Base-by-base conservation (phyloP, 2,888 invertebrate species). In the Micropterix aruncella region DNA sequence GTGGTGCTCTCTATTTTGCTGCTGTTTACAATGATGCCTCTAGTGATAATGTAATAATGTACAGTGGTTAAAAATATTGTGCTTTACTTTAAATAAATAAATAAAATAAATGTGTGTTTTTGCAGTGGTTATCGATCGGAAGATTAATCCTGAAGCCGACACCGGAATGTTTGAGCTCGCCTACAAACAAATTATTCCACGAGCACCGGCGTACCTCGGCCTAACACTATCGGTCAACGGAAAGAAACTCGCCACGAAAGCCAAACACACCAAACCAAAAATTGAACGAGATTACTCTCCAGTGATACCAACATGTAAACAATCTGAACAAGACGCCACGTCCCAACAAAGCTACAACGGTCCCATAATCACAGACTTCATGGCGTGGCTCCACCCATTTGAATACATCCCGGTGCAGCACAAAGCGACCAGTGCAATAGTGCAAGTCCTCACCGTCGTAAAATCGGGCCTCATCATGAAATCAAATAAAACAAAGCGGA, bases 121-220 rank as follows among this genome's bases (percentile, higher is more conserved):
- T 71, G 18, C 61, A 90, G 90, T 91, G 54, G 80, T 88, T 3
- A 66, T 90, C 7, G 90, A 91, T 60, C 74, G 79, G 45, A 75
- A 80, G 42, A 65, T 68, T 44, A 80, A 84, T 57, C 73, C 78
- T 16, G 82, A 79, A 42, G 82, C 87, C 0, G 81, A 85, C 50
- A 86, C 88, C 2, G 91, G 90, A 15, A 74, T 79, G 48, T 91
- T 90, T 55, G 88, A 89, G 56, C 58, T 86, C 51, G 79, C 80
- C 4, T 90, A 87, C 59, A 80, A 77, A 46, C 91, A 91, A 62
- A 65, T 75, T 42, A 72, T 84, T 50, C 85, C 88, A 0, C 80
- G 80, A 53, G 80, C 82, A 0, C 88, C 87, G 9, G 86, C 88
- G 0, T 89, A 88, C 58, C 73, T 88, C 49, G 88, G 88, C 0